Base-by-base conservation (phyloP, 2,797 vertebrate genomes). In the Epinephelus malabaricus region DNA sequence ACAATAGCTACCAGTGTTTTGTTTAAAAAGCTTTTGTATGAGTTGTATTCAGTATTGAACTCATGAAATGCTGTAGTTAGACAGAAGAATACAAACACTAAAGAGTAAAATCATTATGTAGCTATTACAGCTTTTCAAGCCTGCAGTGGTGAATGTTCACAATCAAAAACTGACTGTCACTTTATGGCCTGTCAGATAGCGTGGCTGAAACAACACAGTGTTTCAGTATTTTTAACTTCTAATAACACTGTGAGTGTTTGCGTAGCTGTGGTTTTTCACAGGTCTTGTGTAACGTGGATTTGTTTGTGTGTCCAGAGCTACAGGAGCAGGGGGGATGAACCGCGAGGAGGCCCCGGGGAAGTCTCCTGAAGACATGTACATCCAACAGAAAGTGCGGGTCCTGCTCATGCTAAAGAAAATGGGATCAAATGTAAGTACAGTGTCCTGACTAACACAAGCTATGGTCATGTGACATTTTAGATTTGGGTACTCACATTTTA, bases 331-430 rank as follows among this genome's bases (percentile, higher is more conserved):
- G 97, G 97, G 97, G 95, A 99, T 99, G 98, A 99, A 99, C 96
- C 98, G 98, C 81, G 98, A 99, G 96, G 97, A 97, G 60, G 96
- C 97, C 92, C 96, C 98, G 92, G 98, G 97, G 91, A 99, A 99
- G 97, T 98, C 97, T 96, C 97, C 98, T 96, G 98, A 99, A 95
- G 98, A 99, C 95, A 97, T 98, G 97, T 99, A 99, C 90, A 95
- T 99, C 81, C 98, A 99, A 93, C 98, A 99, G 96, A 99, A 99
- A 95, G 98, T 99, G 89, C 96, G 98, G 69, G 98, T 99, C 88
- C 97, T 99, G 82, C 98, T 99, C 92, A 99, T 99, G 98, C 97
- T 99, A 74, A 97, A 98, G 95, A 99, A 99, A 96, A 99, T 99
- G 98, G 98, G 98, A 89, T 99, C 98, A 85, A 99, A 99, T 65